Conservation (phyloP, 53 echinoderm and acorn worm species). For the Luidia sarsii region DNA sequence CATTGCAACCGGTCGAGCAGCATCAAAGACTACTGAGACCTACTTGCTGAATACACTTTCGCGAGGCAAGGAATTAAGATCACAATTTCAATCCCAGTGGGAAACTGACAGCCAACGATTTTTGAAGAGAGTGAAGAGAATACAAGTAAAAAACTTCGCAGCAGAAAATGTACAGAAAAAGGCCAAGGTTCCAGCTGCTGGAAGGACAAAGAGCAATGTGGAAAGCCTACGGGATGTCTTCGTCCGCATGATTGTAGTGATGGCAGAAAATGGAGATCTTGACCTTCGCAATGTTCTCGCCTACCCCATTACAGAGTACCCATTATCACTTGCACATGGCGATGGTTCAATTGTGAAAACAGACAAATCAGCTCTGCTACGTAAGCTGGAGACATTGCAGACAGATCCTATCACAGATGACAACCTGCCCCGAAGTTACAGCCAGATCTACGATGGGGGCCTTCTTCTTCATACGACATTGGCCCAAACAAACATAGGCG, state of each 20-base stretch:
- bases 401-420: conserved; percentile 50
- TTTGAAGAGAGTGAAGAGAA: conserved; percentile 53
- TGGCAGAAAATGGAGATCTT: conserved; percentile 27
- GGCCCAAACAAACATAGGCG: conserved; percentile 51
- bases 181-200: neutral
- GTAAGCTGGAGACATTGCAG: conserved; percentile 45
- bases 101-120: conserved; percentile 42
- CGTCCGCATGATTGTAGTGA: conserved; percentile 58
- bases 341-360: conserved; percentile 60
- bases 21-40: conserved; percentile 46
- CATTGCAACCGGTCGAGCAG: conserved; percentile 65
- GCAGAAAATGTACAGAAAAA: conserved; percentile 43
- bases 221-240: conserved; percentile 52
- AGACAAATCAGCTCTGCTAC: conserved; percentile 47
- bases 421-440: neutral
- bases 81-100: conserved; percentile 58
- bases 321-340: conserved; percentile 66
- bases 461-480: conserved; percentile 66
- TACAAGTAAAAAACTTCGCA: conserved; percentile 53
- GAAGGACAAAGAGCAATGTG: conserved; percentile 11
- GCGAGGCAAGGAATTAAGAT: conserved; percentile 45
- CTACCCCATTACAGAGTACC: conserved; percentile 59
- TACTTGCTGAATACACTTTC: conserved; percentile 42
- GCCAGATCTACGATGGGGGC: conserved; percentile 61
- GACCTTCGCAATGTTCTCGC: conserved; percentile 36